These are phyloP conservation scores for Julus scandinavius DNA, from an alignment of 2,888 invertebrate genomes.

Conservation along the genomic window DNA sequence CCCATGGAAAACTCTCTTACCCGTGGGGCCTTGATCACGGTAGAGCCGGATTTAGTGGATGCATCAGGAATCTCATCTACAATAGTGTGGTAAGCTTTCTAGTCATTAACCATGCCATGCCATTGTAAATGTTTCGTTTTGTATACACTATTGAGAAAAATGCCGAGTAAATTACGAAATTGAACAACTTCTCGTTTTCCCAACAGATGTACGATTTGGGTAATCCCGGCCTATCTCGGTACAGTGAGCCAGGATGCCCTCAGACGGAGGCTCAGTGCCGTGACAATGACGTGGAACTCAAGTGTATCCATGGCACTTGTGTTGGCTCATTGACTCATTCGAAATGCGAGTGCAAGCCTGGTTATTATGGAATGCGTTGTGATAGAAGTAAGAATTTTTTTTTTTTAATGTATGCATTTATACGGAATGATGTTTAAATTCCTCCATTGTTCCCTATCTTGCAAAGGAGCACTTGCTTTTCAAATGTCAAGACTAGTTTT, in stretches of 20 bases:
- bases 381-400: slow-evolving; percentile 60
- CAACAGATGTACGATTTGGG: slow-evolving; percentile 88
- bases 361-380: slow-evolving; percentile 82
- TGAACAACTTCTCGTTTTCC: slow-evolving; percentile 16
- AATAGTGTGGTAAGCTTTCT: slow-evolving; percentile 75
- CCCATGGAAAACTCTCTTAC: slow-evolving; percentile 72
- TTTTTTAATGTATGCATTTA: neutral
- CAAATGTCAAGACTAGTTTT: neutral
- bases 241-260: slow-evolving; percentile 89
- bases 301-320: slow-evolving; percentile 88
- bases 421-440: neutral
- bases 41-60: slow-evolving; percentile 86
- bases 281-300: slow-evolving; percentile 77
- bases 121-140: neutral
- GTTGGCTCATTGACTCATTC: slow-evolving; percentile 85
- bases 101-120: slow-evolving; percentile 8
- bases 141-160: too few species aligned
- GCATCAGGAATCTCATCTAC: slow-evolving; percentile 93
- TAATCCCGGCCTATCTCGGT: slow-evolving; percentile 85
- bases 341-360: slow-evolving; percentile 93
- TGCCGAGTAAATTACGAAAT: too few species aligned
- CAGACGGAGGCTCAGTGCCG: slow-evolving; percentile 93
- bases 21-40: slow-evolving; percentile 57
- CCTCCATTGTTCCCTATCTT: neutral
- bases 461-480: neutral